Percentiles rank a stretch among this genome's conserved stretches.
These are phyloP conservation scores for Drosophila anomalata DNA, from an alignment of 2,888 invertebrate species.

Conservation along the genomic window DNA sequence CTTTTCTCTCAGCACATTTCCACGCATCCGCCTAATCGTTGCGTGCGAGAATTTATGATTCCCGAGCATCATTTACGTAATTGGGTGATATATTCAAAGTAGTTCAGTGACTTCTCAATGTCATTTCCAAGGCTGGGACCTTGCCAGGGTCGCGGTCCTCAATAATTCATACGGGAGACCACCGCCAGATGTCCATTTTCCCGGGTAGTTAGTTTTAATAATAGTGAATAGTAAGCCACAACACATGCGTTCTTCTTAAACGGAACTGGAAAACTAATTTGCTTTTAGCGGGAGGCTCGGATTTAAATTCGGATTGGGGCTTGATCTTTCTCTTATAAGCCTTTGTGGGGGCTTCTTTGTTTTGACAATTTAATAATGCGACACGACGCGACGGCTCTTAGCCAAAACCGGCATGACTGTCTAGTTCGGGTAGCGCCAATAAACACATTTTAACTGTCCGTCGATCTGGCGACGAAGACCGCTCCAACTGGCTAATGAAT, in stretches of 20 bases:
- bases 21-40: conserved; percentile 24
- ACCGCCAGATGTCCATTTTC: conserved; percentile 49
- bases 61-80: conserved; percentile 62
- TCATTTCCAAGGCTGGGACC: conserved; percentile 60
- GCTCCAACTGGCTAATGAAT: conserved; percentile 63
- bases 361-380: conserved; percentile 49
- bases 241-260: conserved; percentile 39
- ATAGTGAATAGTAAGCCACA: not conserved
- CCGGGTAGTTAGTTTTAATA: conserved; percentile 13
- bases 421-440: conserved; percentile 59
- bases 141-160: not conserved
- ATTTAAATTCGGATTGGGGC: conserved; percentile 6
- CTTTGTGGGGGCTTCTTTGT: conserved; percentile 38
- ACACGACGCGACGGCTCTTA: conserved; percentile 56
- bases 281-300: not conserved
- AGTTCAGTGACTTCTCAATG: conserved; percentile 67
- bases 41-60: conserved; percentile 52
- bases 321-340: conserved; percentile 20
- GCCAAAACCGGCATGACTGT: conserved; percentile 58
- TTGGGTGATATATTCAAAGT: conserved; percentile 9
- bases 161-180: conserved; percentile 23
- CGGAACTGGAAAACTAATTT: conserved; percentile 48
- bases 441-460: conserved; percentile 49
- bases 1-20: conserved; percentile 28
- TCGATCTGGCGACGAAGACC: conserved; percentile 22